Base-by-base conservation (phyloP, 2,113 vertebrate genomes). In the Sturnus vulgaris region DNA sequence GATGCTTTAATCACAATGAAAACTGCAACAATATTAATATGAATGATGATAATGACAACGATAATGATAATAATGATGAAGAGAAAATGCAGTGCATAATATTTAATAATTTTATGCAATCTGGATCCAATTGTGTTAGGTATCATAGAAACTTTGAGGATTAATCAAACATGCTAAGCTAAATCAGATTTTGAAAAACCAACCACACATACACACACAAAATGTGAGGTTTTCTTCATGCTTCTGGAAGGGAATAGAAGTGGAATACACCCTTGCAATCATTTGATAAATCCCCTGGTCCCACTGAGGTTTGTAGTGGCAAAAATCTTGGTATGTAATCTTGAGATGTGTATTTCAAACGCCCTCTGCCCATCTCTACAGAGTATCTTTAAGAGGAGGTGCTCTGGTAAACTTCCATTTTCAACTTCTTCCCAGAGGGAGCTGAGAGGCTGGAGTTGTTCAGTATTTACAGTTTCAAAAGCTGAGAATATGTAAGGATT, bases 121-220 rank as follows among this genome's bases (percentile, higher is more conserved):
- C 15, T 80, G 37, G 9, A 57, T 69, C 5, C 10, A 25, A 9
- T 53, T 80, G 13, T 21, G 7, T 61, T 73, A 70, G 11, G 0
- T 57, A 37, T 39, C 15, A 50, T 6, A 17, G 30, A 69, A 88
- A 53, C 2, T 92, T 53, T 11, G 4, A 1, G 4, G 2, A 6
- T 46, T 82, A 92, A 76, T 68, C 18, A 56, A 85, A 49, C 2
- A 5, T 31, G 4, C 1, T 66, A 82, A 76, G 5, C 1, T 78
- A 71, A 59, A 75, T 15, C 13, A 71, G 7, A 57, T 28, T 49
- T 20, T 8, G 3, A 66, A 81, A 73, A 82, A 21, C 2, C 18
- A 33, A 8, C 4, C 20, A 1, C 12, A 21, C 1, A 12, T 10
- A 47, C 6, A 18, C 4, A 33, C 22, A 47, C 0, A 2, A 69